A percentile compares a stretch with the other conserved stretches of the same genome.
These are phyloP conservation scores for Poecilobothrus nobilitatus DNA, from an alignment of 2,888 invertebrate species.

Conservation along the genomic window DNA sequence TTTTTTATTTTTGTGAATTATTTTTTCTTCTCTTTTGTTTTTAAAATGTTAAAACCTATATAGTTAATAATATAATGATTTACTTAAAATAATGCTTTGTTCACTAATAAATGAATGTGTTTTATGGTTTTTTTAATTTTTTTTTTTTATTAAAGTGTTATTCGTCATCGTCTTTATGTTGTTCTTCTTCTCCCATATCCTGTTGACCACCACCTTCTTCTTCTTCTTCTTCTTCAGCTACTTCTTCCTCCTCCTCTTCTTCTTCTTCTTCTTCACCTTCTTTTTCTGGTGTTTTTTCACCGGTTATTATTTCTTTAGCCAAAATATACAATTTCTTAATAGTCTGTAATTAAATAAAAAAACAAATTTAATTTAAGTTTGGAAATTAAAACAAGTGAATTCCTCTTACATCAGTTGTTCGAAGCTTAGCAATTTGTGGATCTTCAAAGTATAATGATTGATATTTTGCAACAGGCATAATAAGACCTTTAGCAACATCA, in stretches of 20 bases:
- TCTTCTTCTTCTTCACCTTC: conserved; percentile 18
- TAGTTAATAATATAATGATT: too few relatives aligned
- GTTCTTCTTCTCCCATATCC: too few relatives aligned
- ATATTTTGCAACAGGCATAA: conserved; percentile 48
- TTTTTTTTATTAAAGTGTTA: too few relatives aligned
- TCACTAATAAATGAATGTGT: too few relatives aligned
- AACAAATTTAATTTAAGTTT: neutral
- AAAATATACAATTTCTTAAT: conserved; percentile 53
- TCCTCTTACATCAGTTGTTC: conserved; percentile 46
- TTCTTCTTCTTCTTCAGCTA: neutral
- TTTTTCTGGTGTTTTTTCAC: conserved; percentile 27
- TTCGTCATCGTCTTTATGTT: too few relatives aligned
- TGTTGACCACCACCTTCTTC: too few relatives aligned
- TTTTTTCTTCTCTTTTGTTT: too few relatives aligned
- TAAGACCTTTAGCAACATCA: conserved; percentile 42
- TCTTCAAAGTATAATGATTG: conserved; percentile 50
- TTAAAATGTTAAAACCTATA: too few relatives aligned
- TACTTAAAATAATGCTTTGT: too few relatives aligned
- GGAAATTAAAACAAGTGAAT: neutral
- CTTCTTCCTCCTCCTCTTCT: conserved; percentile 23
- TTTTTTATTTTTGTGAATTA: too few relatives aligned
- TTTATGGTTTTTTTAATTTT: too few relatives aligned
- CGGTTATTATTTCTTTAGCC: conserved; percentile 53
- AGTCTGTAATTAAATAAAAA: conserved; percentile 41
- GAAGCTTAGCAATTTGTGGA: conserved; percentile 47